Conservation (phyloP, 2,113 vertebrate genomes). For the Pampusana beccarii region DNA sequence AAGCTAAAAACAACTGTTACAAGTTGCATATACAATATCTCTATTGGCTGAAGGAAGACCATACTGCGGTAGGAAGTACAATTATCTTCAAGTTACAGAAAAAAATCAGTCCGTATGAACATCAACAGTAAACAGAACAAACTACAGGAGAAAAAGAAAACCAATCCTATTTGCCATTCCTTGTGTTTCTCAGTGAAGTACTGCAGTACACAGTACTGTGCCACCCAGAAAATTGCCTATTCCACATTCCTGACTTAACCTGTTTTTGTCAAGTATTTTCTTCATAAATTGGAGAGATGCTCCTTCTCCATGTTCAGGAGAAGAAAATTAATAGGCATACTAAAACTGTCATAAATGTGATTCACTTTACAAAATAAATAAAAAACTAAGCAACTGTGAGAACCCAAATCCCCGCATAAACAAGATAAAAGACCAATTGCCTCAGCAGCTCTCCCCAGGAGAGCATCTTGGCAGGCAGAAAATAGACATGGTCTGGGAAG, state of each 20-base stretch:
- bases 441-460: not conserved
- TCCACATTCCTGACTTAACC: not conserved
- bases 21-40: not conserved
- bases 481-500: accelerated
- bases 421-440: not conserved
- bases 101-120: not conserved
- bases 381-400: not conserved
- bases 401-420: not conserved
- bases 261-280: not conserved
- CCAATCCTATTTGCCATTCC: not conserved
- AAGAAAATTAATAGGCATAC: not conserved
- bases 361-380: not conserved
- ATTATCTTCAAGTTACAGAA: not conserved
- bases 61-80: not conserved
- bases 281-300: not conserved
- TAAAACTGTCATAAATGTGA: not conserved
- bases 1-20: not conserved
- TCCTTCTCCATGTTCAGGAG: not conserved
- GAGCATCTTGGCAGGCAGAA: not conserved
- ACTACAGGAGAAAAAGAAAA: not conserved
- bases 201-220: not conserved
- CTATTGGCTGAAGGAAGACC: not conserved
- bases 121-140: not conserved
- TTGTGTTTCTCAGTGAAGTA: not conserved
- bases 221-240: not conserved